phyloP scores from a whole-genome alignment of 2,113 vertebrate species.

The Calidris pygmaea region DNA sequence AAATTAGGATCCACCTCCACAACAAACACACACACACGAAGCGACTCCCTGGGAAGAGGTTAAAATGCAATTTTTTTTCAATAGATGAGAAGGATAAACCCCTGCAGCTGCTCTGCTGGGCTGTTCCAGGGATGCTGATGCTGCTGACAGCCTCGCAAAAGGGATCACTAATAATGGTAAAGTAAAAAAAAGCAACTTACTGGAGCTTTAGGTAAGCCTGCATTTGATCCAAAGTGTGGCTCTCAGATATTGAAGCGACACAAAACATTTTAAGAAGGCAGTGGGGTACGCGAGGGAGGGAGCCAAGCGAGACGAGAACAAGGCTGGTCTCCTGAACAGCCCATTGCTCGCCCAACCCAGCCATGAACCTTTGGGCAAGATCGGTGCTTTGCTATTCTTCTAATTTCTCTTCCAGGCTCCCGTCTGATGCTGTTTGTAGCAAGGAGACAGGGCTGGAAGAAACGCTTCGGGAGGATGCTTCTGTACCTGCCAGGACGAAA shows the following conservation, averaged over 20 bases:
- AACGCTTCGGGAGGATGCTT: background rate
- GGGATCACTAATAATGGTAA: background rate
- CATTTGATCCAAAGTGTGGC: background rate
- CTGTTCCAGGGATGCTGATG: background rate
- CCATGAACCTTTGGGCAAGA: background rate
- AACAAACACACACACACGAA: background rate
- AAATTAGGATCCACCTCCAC: background rate
- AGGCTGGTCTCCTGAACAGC: background rate
- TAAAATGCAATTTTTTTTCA: background rate
- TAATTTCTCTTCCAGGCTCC: background rate
- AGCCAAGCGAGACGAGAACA: background rate
- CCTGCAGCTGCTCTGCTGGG: background rate
- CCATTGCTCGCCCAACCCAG: background rate
- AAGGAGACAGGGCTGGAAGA: background rate
- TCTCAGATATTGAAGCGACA: background rate
- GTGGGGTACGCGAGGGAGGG: background rate
- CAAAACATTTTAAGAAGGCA: background rate
- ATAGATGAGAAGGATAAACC: background rate
- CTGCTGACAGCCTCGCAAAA: background rate
- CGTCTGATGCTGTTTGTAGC: background rate
- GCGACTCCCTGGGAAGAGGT: background rate
- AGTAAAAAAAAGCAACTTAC: background rate
- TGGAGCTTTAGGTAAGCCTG: conserved; percentile 19
- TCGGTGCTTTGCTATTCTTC: background rate
- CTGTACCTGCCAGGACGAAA: fast-evolving